These are phyloP conservation scores for Hyles lineata DNA, from an alignment of 2,888 invertebrate genomes.

Conservation along the genomic window DNA sequence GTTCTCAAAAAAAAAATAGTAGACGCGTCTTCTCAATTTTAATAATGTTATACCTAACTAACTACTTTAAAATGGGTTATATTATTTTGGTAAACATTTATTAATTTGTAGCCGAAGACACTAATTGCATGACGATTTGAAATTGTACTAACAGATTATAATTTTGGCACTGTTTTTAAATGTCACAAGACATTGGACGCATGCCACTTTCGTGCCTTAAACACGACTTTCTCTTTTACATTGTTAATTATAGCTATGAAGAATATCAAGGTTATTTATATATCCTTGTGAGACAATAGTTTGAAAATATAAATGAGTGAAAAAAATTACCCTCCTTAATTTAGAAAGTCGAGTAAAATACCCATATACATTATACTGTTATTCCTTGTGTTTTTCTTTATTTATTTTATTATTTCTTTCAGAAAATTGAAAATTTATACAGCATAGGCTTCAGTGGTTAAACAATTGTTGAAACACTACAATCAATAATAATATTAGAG, in stretches of 20 bases:
- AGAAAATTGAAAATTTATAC: too few species aligned
- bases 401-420: too few species aligned
- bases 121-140: slow-evolving; percentile 1
- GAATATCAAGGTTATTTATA: neutral
- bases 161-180: slow-evolving; percentile 12
- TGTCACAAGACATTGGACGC: neutral
- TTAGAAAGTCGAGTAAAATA: too few species aligned
- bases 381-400: too few species aligned
- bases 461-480: too few species aligned
- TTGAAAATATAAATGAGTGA: neutral
- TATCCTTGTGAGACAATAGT: neutral
- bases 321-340: too few species aligned
- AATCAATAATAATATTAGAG: too few species aligned
- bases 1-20: neutral
- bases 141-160: neutral
- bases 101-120: neutral
- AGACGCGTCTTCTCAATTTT: too few species aligned
- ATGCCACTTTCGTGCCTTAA: slow-evolving; percentile 6
- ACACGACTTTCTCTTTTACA: slow-evolving; percentile 30
- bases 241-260: slow-evolving; percentile 28
- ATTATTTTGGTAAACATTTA: neutral
- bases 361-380: too few species aligned
- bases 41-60: too few species aligned
- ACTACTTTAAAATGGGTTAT: too few species aligned
- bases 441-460: too few species aligned